Conservation (phyloP, 2,797 vertebrate species). For the Mormyrops attenuatus region DNA sequence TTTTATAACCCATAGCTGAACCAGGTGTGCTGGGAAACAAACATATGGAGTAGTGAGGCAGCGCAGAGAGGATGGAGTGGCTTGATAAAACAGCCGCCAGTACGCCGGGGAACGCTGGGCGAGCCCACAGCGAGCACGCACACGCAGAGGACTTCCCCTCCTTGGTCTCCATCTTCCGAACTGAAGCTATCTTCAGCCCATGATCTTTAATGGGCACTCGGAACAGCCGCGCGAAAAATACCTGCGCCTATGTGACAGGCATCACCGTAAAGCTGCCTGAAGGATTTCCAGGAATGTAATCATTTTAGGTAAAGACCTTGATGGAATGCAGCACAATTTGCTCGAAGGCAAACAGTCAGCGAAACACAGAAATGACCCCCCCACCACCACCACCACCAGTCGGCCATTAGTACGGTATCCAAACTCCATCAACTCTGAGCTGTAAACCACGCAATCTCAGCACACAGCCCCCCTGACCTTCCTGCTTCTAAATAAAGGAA, state of each 20-base stretch:
- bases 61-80: neutral
- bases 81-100: neutral
- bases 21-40: neutral
- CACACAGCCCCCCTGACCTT: neutral
- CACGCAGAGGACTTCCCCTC: neutral
- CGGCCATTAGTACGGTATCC: neutral
- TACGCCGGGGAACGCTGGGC: neutral
- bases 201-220: neutral
- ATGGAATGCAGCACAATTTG: neutral
- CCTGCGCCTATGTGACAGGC: neutral
- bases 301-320: neutral
- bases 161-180: neutral
- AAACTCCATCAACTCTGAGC: neutral
- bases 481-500: neutral
- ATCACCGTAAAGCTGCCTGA: neutral
- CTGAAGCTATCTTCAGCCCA: neutral
- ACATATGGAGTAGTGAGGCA: neutral
- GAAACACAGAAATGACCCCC: neutral
- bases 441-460: neutral
- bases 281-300: neutral
- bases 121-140: neutral
- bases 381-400: neutral
- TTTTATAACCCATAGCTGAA: neutral
- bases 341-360: neutral
- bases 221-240: neutral